Evolutionary conservation across 2,888 invertebrate genomes (phyloP), one percentile per base, ranked within the genome.

Genomic region (Xanthia togata): DNA sequence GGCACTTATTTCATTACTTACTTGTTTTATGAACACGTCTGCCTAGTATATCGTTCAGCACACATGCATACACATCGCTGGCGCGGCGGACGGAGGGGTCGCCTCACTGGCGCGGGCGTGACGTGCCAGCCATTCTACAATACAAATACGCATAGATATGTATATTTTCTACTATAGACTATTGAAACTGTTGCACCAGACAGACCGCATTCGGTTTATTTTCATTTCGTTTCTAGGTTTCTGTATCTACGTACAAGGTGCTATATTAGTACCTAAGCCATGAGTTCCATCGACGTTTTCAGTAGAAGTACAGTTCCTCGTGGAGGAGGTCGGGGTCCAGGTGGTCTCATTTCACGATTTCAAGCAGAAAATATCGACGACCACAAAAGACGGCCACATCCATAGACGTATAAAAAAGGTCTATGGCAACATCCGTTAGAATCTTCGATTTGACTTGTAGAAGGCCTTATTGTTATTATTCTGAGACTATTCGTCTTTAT

Each of bases 91-190:
- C 38, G 14, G 6, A 57, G 76, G 65, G 77, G 23, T 53, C 77
- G 50, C 50, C 20, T 75, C 76, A 55, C n/a, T 26, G 20, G 47
- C 41, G 41, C 2, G 8, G 38, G 6, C 31, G 59, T 76, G 77
- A 77, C 76, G 31, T 50, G 65, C 9, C 77, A 23, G 31, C 35
- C 41, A 67, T 67, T 76, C 59, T 65, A 59, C 67, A n/a, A 50
- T 38, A 60, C 35, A 70, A 9, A 26, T 70, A 44, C 47, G 50
- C 67, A 50, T 9, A 50, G 8, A 31, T 31, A 14, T 55, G 17
- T 70, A n/a, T 31, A 53, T 26, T 26, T 20, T 44, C 20, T 20
- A 65, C 20, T n/a, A 65, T 41, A 35, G n/a, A 47, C n/a, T 38
- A 20, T 11, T 26, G 41, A 41, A 11, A 35, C 26, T 26, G 23